A percentile compares a stretch with the other conserved stretches of the same genome.
Conservation (phyloP, 1,140 invertebrate species). For the Alviniconcha marisindica region DNA sequence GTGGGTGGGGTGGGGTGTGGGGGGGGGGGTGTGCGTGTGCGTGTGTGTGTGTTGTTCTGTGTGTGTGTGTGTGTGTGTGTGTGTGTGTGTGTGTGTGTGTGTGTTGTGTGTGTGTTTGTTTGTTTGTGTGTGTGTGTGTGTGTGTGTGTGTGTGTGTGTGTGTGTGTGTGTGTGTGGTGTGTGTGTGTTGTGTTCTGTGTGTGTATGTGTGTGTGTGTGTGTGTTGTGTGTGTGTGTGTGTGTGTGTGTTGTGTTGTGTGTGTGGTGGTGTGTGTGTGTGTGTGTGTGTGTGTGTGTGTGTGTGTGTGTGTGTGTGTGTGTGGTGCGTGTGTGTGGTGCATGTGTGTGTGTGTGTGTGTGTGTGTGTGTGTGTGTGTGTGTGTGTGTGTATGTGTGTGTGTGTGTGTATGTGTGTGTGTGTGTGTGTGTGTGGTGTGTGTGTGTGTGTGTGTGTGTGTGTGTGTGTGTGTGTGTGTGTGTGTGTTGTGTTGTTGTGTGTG, state of each 20-base stretch:
- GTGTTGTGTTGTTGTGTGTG: not conserved
- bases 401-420: not conserved
- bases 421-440: not conserved
- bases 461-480: not conserved
- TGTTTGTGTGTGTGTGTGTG: not conserved
- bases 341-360: not conserved
- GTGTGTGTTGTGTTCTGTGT: no score
- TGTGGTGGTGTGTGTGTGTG: no score
- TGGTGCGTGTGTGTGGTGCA: no score
- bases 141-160: not conserved
- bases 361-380: constrained; percentile 1
- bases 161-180: no score
- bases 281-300: not conserved
- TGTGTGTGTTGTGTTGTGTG: no score
- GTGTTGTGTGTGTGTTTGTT: no score
- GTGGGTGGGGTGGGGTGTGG: not conserved
- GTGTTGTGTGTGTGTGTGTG: not conserved
- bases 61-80: not conserved
- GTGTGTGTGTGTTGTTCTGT: no score
- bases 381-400: not conserved
- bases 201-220: no score
- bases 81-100: not conserved
- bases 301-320: not conserved
- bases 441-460: not conserved
- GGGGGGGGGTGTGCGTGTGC: no score